phyloP scores from a whole-genome alignment of 2,888 invertebrate genomes.

The Melieria crassipennis region DNA sequence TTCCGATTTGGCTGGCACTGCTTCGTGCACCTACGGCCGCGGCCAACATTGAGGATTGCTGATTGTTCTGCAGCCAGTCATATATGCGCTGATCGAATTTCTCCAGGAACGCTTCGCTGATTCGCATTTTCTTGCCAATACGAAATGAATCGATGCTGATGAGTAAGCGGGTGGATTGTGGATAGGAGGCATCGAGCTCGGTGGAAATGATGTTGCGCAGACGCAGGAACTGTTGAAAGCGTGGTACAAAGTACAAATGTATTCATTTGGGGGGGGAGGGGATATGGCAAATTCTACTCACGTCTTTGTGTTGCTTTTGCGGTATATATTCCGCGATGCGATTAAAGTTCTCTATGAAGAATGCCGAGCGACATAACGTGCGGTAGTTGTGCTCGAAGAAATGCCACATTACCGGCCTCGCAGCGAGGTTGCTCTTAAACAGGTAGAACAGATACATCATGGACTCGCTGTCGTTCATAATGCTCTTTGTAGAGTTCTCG shows the following conservation, averaged over 20 bases:
- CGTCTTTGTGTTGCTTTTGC: conserved; percentile 43
- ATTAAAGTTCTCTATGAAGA: conserved; percentile 53
- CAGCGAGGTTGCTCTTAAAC: conserved; percentile 51
- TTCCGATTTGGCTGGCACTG: conserved; percentile 46
- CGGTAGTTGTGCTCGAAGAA: conserved; percentile 56
- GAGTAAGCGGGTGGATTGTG: conserved; percentile 33
- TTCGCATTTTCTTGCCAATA: conserved; percentile 51
- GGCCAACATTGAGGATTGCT: conserved; percentile 40
- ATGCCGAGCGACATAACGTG: conserved; percentile 45
- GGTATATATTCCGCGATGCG: conserved; percentile 53
- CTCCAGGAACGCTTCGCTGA: conserved; percentile 50
- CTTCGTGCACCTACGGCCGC: conserved; percentile 46
- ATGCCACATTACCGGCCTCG: conserved; percentile 53
- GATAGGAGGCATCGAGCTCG: conserved; percentile 38
- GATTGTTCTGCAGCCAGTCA: conserved; percentile 51
- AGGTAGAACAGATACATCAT: conserved; percentile 54
- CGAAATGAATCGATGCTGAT: conserved; percentile 47
- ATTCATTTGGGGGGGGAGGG: no score
- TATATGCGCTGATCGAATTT: conserved; percentile 54
- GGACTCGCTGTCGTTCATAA: conserved; percentile 51
- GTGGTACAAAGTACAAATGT: no score
- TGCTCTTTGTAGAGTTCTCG: conserved; percentile 51
- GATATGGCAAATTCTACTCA: conserved; percentile 34
- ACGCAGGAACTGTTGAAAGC: conserved; percentile 47
- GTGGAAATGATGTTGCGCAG: conserved; percentile 47